Conservation (phyloP, 2,113 vertebrate species). For the Bothrops jararaca region DNA sequence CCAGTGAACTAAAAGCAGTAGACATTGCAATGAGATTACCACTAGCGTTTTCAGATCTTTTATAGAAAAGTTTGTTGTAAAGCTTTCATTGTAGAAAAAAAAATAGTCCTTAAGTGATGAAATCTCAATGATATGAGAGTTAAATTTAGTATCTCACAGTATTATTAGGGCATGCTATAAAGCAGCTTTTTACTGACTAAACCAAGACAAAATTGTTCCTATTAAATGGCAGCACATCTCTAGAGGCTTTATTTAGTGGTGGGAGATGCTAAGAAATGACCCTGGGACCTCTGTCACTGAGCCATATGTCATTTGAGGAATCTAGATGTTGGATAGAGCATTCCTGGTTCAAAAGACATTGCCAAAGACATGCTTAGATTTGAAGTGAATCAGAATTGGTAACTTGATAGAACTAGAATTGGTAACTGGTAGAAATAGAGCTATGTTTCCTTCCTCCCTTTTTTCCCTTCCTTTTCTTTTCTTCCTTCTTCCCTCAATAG, state of each 20-base stretch:
- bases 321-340: not conserved
- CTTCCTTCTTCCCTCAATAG: not conserved
- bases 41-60: not conserved
- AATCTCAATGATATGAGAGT: not conserved
- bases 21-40: not conserved
- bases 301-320: not conserved
- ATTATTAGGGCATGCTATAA: not conserved
- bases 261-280: not conserved
- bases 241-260: not conserved
- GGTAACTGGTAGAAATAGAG: not conserved
- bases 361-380: not conserved
- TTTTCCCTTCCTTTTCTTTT: not conserved
- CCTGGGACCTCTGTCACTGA: not conserved
- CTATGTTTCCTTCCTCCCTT: not conserved
- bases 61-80: not conserved
- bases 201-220: not conserved
- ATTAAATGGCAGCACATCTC: not conserved
- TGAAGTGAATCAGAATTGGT: not conserved
- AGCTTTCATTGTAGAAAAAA: not conserved
- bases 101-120: not conserved
- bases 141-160: not conserved
- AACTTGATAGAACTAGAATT: not conserved
- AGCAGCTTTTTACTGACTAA: not conserved
- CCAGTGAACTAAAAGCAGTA: not conserved
- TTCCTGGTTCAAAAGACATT: not conserved